Evolutionary conservation across 2,888 invertebrate species (phyloP).

Genomic region (Dendrolimus pini): DNA sequence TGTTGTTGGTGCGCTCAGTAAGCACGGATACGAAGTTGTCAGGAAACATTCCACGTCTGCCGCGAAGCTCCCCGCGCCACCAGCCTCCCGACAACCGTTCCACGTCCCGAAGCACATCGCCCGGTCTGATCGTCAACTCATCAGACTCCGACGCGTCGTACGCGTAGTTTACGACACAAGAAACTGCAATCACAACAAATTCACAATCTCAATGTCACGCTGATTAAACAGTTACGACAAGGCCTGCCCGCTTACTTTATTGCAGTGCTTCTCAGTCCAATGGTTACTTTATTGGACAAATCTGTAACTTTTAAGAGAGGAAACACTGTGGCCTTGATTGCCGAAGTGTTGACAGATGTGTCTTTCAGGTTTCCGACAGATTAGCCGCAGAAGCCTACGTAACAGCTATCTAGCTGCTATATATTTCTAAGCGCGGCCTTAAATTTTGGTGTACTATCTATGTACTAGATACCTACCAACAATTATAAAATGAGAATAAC

Average conservation of each 20-base stretch:
- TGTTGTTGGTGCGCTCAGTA: slow-evolving; percentile 48
- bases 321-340: too few relatives aligned
- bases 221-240: background rate
- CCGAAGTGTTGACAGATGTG: too few relatives aligned
- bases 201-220: slow-evolving; percentile 4
- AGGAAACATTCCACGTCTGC: slow-evolving; percentile 92
- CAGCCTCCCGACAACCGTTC: slow-evolving; percentile 88
- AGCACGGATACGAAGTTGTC: slow-evolving; percentile 92
- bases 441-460: too few relatives aligned
- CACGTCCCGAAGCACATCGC: slow-evolving; percentile 89
- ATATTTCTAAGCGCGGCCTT: too few relatives aligned
- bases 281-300: background rate
- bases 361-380: too few relatives aligned
- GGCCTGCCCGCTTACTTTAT: background rate
- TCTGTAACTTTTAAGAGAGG: too few relatives aligned
- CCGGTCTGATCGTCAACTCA: slow-evolving; percentile 88
- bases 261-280: background rate
- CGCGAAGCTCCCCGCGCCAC: slow-evolving; percentile 92
- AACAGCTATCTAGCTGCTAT: too few relatives aligned
- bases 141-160: slow-evolving; percentile 91
- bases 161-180: slow-evolving; percentile 91
- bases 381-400: too few relatives aligned
- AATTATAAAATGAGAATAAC: too few relatives aligned
- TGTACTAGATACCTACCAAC: too few relatives aligned
- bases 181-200: slow-evolving; percentile 64